Base-by-base conservation (phyloP, 2,888 invertebrate species). In the Drosophila dives region DNA sequence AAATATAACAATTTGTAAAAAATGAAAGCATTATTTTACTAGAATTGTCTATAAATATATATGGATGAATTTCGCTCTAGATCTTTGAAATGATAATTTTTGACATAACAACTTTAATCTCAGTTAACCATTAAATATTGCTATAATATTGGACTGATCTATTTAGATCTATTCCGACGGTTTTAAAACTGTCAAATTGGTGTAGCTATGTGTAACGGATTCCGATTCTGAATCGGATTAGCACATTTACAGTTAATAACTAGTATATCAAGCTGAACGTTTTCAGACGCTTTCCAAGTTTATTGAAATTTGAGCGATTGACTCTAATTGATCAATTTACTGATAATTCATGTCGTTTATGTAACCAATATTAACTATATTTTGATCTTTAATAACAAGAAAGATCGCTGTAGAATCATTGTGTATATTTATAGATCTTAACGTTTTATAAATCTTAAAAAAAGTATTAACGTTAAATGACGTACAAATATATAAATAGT, bases 401-500 rank as follows among this genome's bases (percentile, higher is more conserved):
- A 17, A 38, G 17, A 38, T 38, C 8, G 38, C 11, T 11, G 11
- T 11, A 20, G n/a, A 42, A 42, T 11, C 42, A 11, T 42, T n/a
- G 42, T 11, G 2, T 1, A 42, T 42, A 11, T n/a, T n/a, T 20
- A n/a, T 42, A n/a, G 42, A 42, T 11, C 40, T 42, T n/a, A 15
- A 45, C 12, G 7, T 12, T 45, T 7, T 20, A 12, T 7, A 2
- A 12, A 34, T 29, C 29, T 29, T 29, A 29, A 29, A 29, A 3
- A 26, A 26, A 26, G 0, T 26, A n/a, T 20, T 12, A 45, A 45
- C 45, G 12, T 20, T 12, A 20, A 45, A 20, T 45, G 45, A 23
- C 45, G 45, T 20, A 45, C 45, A 45, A 23, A 23, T 20, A 45
- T 45, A 45, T 45, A 20, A 45, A 45, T 45, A 45, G 45, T 45